phyloP scores from a whole-genome alignment of 2,113 vertebrate genomes.

The Gobiocypris rarus region DNA sequence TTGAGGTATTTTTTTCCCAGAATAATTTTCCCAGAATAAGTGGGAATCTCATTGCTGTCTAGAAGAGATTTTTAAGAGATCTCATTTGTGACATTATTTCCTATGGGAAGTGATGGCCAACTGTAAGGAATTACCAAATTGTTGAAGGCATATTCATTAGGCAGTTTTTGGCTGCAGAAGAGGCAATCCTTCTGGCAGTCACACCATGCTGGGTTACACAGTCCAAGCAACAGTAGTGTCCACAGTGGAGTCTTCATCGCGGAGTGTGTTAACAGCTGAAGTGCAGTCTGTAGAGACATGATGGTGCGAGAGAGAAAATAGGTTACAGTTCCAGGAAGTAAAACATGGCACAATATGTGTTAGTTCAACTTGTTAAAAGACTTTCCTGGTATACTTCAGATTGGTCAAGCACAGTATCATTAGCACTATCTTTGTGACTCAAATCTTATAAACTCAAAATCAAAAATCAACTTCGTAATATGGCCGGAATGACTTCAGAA shows the following conservation, averaged over 20 bases:
- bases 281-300: slow-evolving; percentile 26
- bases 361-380: not conserved
- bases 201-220: slow-evolving; percentile 77
- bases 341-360: not conserved
- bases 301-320: not conserved
- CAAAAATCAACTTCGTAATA: not conserved
- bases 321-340: not conserved
- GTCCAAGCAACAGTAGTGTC: slow-evolving; percentile 84
- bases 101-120: not conserved
- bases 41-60: not conserved
- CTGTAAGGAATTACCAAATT: slow-evolving; percentile 73
- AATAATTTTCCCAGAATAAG: too few species aligned
- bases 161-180: slow-evolving; percentile 81
- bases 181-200: slow-evolving; percentile 89
- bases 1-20: not conserved
- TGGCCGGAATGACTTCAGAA: not conserved
- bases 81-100: not conserved
- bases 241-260: slow-evolving; percentile 86
- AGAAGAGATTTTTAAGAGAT: not conserved
- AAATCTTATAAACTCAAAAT: not conserved
- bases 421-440: not conserved
- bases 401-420: not conserved
- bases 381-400: not conserved
- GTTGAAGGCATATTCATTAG: slow-evolving; percentile 78
- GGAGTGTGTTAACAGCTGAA: slow-evolving; percentile 31